These are phyloP conservation scores for Gnatocerus cornutus DNA, from an alignment of 2,888 invertebrate species.

Conservation along the genomic window DNA sequence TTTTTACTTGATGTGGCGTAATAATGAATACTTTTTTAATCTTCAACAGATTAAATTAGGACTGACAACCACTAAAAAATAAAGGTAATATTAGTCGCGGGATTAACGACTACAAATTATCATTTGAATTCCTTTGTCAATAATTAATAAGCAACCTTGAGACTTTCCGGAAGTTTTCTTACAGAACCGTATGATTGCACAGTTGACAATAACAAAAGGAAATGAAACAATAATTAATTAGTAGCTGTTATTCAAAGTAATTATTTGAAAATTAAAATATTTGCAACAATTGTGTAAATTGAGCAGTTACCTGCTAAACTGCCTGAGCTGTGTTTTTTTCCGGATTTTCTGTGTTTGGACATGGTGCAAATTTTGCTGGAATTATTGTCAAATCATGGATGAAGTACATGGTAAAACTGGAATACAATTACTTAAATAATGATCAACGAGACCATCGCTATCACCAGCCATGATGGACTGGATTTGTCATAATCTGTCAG, in stretches of 20 bases:
- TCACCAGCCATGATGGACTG: slow-evolving; percentile 66
- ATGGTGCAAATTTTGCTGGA: slow-evolving; percentile 61
- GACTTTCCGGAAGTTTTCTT: too few species aligned
- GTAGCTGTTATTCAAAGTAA: neutral
- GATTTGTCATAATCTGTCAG: slow-evolving; percentile 37
- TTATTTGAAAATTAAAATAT: neutral
- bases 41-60: too few species aligned
- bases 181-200: neutral
- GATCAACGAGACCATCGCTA: slow-evolving; percentile 64
- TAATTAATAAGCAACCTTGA: too few species aligned
- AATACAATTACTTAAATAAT: slow-evolving; percentile 59
- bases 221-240: neutral
- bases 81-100: too few species aligned
- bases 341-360: slow-evolving; percentile 65
- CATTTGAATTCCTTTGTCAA: too few species aligned
- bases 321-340: slow-evolving; percentile 62
- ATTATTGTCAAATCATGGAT: slow-evolving; percentile 63
- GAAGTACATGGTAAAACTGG: slow-evolving; percentile 62
- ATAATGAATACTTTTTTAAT: too few species aligned
- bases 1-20: too few species aligned
- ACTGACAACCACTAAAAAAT: too few species aligned
- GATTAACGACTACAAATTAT: too few species aligned
- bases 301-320: slow-evolving; percentile 65
- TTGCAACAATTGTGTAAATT: slow-evolving; percentile 5
- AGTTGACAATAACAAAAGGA: neutral